These are phyloP conservation scores for Takifugu rubripes DNA, from an alignment of 2,797 vertebrate species.

Conservation along the genomic window DNA sequence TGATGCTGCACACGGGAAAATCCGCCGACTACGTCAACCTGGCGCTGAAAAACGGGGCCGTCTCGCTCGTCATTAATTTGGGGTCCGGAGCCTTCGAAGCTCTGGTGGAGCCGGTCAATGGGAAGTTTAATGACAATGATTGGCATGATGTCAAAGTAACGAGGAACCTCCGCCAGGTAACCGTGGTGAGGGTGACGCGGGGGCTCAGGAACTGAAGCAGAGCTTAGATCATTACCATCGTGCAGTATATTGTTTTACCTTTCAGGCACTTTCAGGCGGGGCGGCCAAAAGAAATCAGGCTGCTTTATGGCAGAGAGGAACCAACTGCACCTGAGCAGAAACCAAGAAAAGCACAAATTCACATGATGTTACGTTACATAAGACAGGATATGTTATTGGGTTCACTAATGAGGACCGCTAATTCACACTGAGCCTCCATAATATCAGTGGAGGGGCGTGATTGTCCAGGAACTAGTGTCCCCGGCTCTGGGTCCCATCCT, in stretches of 20 bases:
- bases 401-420: too few species aligned
- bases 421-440: too few species aligned
- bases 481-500: too few species aligned
- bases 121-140: constrained; percentile 99
- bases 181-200: constrained; percentile 87
- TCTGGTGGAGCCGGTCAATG: constrained; percentile 99
- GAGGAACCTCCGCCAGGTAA: constrained; percentile 99
- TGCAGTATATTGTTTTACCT: constrained; percentile 46
- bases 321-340: constrained; percentile 83
- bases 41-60: constrained; percentile 98
- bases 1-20: constrained; percentile 99
- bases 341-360: constrained; percentile 27
- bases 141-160: constrained; percentile 99
- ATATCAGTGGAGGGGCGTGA: too few species aligned
- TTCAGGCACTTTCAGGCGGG: constrained; percentile 39
- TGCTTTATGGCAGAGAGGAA: constrained; percentile 52
- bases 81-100: constrained; percentile 99
- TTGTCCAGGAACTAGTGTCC: too few species aligned
- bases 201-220: constrained; percentile 53
- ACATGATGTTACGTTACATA: constrained; percentile 1
- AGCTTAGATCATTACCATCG: constrained; percentile 64
- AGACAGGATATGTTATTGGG: background rate
- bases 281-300: constrained; percentile 45
- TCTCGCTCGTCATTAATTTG: constrained; percentile 99
- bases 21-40: constrained; percentile 99